phyloP scores from a whole-genome alignment of 2,888 invertebrate genomes.

The Arge pagana region DNA sequence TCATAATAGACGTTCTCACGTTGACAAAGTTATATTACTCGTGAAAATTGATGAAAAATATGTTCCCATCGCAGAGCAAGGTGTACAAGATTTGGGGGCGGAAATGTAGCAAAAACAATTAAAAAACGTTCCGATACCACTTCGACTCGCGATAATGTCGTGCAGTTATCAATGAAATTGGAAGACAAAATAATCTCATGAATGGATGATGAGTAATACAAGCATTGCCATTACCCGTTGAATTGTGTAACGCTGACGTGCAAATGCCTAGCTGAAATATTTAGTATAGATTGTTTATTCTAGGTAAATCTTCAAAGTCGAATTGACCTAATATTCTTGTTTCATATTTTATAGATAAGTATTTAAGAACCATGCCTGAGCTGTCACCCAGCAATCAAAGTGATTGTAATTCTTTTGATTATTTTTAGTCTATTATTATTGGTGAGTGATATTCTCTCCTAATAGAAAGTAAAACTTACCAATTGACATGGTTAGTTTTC shows the following conservation, averaged over 20 bases:
- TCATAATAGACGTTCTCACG: conserved; percentile 83
- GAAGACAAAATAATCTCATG: too few species aligned
- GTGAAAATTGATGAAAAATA: conserved; percentile 92
- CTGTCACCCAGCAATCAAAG: conserved; percentile 9
- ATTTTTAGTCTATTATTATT: background rate
- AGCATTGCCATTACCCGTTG: conserved; percentile 13
- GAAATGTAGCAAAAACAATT: conserved; percentile 60
- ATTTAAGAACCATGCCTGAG: background rate
- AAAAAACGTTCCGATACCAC: conserved; percentile 2
- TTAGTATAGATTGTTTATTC: conserved; percentile 7
- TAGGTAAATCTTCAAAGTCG: conserved; percentile 1
- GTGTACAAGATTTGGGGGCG: conserved; percentile 78
- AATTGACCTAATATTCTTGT: conserved; percentile 9
- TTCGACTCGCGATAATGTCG: background rate
- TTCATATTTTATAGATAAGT: conserved; percentile 4
- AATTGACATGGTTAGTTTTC: background rate
- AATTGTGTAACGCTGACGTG: conserved; percentile 1
- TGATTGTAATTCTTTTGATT: conserved; percentile 1
- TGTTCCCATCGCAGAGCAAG: conserved; percentile 91
- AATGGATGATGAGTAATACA: too few species aligned
- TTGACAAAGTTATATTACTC: conserved; percentile 88
- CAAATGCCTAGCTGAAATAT: conserved; percentile 14
- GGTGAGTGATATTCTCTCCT: background rate
- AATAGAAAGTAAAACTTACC: background rate
- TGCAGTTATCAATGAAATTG: conserved; percentile 12